Conservation (phyloP, 2,797 vertebrate species). For the Liasis olivaceus region DNA sequence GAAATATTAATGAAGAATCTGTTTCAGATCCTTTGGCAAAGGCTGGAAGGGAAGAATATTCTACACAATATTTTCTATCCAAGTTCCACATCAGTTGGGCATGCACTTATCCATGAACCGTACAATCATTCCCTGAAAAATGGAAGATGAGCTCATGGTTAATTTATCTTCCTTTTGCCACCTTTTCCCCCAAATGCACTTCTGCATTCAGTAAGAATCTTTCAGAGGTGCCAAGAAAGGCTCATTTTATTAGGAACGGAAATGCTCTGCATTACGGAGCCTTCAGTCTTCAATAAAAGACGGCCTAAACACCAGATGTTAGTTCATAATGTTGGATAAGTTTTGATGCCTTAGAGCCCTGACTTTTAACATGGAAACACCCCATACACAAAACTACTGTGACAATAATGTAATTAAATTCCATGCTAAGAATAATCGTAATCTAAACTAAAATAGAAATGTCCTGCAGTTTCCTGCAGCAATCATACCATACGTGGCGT, state of each 20-base stretch:
- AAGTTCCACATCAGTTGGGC: neutral
- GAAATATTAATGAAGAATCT: neutral
- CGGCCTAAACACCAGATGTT: neutral
- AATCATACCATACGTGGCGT: too few species aligned
- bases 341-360: neutral
- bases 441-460: neutral
- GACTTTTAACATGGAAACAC: neutral
- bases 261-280: neutral
- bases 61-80: neutral
- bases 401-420: neutral
- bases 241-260: neutral
- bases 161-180: neutral
- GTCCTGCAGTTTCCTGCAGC: neutral
- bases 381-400: neutral
- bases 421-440: too few species aligned
- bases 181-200: neutral
- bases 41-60: neutral
- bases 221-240: neutral
- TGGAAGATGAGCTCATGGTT: neutral
- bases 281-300: too few species aligned
- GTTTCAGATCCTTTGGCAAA: neutral
- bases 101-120: neutral
- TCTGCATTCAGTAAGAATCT: too few species aligned
- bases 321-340: neutral
- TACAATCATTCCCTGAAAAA: neutral